These are phyloP conservation scores for Anolis apletophallus DNA, from an alignment of 2,797 vertebrate species.

Conservation along the genomic window DNA sequence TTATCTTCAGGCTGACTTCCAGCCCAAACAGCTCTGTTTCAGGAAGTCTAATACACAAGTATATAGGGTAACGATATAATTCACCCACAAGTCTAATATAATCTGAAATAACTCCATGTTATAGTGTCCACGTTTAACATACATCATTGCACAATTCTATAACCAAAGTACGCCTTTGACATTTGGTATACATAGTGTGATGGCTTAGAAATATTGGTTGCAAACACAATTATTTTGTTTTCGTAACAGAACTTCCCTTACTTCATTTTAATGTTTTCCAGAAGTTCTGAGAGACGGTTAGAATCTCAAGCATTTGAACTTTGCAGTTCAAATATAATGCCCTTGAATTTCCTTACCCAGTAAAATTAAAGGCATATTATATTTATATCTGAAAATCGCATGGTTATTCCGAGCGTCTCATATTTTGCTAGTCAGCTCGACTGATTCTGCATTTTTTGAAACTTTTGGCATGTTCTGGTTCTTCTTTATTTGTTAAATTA, in stretches of 20 bases:
- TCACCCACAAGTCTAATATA: no score
- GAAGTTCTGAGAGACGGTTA: constrained; percentile 68
- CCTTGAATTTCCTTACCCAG: constrained; percentile 48
- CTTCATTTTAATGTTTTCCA: constrained; percentile 78
- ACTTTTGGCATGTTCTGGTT: constrained; percentile 46
- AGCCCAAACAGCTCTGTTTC: no score
- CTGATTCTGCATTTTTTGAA: not conserved
- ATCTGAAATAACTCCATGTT: no score
- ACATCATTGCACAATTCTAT: constrained; percentile 67
- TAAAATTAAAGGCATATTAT: constrained; percentile 29
- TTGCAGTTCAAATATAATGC: constrained; percentile 55
- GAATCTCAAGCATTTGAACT: constrained; percentile 66
- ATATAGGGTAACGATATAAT: no score
- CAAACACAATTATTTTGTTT: constrained; percentile 73
- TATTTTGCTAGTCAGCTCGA: constrained; percentile 35
- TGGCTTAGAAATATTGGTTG: constrained; percentile 71
- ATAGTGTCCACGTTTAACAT: constrained; percentile 59
- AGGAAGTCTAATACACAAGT: no score
- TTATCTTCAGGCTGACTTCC: no score
- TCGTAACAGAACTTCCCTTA: constrained; percentile 70
- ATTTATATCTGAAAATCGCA: constrained; percentile 9
- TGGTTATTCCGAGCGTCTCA: not conserved
- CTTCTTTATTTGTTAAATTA: constrained; percentile 44
- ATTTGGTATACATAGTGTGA: constrained; percentile 64
- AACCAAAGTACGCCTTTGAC: constrained; percentile 62